A percentile compares a stretch with the other conserved stretches of the same genome.
Conservation (phyloP, 1,140 invertebrate genomes). For the Paraescarpia echinospica region DNA sequence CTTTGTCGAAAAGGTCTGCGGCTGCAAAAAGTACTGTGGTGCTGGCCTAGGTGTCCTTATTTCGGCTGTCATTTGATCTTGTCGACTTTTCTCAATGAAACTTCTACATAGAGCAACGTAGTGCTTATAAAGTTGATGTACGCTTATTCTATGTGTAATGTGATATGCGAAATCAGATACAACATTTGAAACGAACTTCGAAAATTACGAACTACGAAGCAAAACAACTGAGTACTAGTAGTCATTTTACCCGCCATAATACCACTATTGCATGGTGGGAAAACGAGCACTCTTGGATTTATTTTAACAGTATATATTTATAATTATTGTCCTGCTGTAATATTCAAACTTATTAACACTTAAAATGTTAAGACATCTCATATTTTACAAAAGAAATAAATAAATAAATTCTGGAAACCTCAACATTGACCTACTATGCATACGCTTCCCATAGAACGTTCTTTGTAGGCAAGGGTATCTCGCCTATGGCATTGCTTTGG, state of each 20-base stretch:
- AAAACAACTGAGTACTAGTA: not conserved
- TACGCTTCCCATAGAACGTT: not conserved
- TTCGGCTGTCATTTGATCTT: not conserved
- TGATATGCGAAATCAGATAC: not conserved
- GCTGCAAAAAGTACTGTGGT: constrained; percentile 55
- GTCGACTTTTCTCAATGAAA: constrained; percentile 14
- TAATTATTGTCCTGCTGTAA: not conserved
- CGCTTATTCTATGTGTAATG: not conserved
- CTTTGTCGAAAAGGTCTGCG: constrained; percentile 58
- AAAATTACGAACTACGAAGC: constrained; percentile 15
- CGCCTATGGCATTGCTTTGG: too few species aligned
- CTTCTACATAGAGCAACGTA: constrained; percentile 2
- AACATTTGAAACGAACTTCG: not conserved
- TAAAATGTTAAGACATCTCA: not conserved
- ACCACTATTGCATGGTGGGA: not conserved
- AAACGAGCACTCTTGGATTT: not conserved
- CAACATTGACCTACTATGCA: not conserved
- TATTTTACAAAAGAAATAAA: not conserved
- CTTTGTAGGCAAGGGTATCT: too few species aligned
- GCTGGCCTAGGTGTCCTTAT: constrained; percentile 42
- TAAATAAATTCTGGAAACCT: not conserved
- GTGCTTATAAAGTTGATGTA: not conserved
- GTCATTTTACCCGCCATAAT: constrained; percentile 2
- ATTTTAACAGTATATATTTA: not conserved
- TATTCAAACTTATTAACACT: not conserved